A percentile compares a stretch with the other conserved stretches of the same genome.
Conservation (phyloP, 2,797 vertebrate genomes). For the Pipistrellus pipistrellus region DNA sequence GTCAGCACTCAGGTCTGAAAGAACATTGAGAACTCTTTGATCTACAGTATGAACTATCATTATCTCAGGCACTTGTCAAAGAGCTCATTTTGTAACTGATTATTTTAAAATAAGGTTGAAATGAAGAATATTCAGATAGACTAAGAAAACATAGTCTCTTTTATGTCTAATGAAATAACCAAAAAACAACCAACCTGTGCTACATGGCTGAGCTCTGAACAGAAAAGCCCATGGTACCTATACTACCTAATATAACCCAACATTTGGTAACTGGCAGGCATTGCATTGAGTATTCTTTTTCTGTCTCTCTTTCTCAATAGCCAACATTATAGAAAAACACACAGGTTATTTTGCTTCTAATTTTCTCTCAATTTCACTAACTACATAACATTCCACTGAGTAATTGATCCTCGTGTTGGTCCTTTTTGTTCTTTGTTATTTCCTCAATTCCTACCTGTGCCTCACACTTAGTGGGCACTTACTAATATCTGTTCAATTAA, state of each 20-base stretch:
- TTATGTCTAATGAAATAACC: not conserved
- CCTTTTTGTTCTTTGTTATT: not conserved
- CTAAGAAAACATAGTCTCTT: not conserved
- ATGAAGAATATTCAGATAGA: not conserved
- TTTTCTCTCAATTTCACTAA: conserved; percentile 2
- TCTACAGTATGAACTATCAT: not conserved
- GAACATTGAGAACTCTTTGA: not conserved
- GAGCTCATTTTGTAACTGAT: not conserved
- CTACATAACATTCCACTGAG: not conserved
- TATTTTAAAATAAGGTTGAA: not conserved
- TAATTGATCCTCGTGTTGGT: not conserved
- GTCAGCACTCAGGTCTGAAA: not conserved
- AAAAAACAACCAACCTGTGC: not conserved
- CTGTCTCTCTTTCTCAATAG: not conserved
- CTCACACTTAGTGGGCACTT: not conserved
- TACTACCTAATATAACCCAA: not conserved
- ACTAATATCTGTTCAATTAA: not conserved
- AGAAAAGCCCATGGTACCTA: not conserved
- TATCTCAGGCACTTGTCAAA: not conserved
- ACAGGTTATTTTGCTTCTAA: not conserved
- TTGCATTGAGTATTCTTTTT: not conserved
- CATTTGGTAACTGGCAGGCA: not conserved
- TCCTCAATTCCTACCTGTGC: not conserved
- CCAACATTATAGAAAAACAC: not conserved
- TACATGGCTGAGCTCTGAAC: not conserved